A percentile compares a stretch with the other conserved stretches of the same genome.
Conservation (phyloP, 2,113 vertebrate species). For the Thermophis baileyi region DNA sequence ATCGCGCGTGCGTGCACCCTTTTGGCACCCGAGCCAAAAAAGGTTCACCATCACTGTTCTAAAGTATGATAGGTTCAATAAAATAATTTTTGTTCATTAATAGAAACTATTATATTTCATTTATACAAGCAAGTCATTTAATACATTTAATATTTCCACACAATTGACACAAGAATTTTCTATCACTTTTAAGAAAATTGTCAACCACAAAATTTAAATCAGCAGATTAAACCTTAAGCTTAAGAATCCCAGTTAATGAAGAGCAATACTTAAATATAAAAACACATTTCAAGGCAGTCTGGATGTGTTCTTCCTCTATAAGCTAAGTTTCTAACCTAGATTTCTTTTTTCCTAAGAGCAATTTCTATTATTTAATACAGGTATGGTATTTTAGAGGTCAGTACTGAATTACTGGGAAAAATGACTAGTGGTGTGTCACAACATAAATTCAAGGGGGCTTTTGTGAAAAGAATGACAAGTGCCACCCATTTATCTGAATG, state of each 20-base stretch:
- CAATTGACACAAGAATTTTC: neutral
- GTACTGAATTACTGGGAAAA: neutral
- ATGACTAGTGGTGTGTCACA: neutral
- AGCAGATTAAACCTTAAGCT: neutral
- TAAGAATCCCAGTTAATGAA: neutral
- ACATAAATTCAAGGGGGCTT: neutral
- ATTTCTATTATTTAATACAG: neutral
- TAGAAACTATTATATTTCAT: neutral
- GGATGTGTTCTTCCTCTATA: neutral
- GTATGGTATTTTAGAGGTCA: neutral
- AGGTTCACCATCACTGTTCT: no score
- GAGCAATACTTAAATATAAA: neutral
- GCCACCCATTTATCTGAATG: neutral
- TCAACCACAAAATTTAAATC: neutral
- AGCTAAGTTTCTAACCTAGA: neutral
- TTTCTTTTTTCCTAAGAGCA: neutral
- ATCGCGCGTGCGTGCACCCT: no score
- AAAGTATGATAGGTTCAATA: neutral
- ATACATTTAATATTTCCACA: neutral
- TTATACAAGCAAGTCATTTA: neutral
- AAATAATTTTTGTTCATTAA: neutral
- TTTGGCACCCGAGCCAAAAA: no score
- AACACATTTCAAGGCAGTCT: neutral
- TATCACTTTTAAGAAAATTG: neutral
- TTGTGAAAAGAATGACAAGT: neutral